phyloP scores from a whole-genome alignment of 2,797 vertebrate genomes.

The Phylloscopus collybita region DNA sequence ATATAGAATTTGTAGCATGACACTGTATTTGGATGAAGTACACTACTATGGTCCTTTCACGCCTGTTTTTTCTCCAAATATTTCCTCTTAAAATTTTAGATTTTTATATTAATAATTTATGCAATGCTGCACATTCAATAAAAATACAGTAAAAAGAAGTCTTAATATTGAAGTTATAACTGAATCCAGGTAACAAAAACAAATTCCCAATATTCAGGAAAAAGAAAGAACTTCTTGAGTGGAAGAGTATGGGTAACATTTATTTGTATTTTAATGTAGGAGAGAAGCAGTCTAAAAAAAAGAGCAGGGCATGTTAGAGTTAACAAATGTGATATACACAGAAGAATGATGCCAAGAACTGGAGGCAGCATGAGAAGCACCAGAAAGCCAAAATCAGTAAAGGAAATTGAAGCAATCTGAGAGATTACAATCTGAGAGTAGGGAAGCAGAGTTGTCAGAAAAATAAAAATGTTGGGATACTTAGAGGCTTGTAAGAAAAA shows the following conservation, averaged over 20 bases:
- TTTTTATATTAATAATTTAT: neutral
- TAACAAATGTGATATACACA: neutral
- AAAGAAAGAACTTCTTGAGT: neutral
- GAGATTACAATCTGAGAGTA: neutral
- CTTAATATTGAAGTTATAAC: neutral
- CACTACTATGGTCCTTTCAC: neutral
- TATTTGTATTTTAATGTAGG: neutral
- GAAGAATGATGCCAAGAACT: neutral
- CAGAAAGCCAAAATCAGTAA: neutral
- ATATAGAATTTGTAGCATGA: neutral
- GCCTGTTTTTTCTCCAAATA: neutral
- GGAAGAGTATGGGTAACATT: neutral
- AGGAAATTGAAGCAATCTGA: neutral
- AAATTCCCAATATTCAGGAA: neutral
- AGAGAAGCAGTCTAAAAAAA: neutral
- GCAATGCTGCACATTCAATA: neutral
- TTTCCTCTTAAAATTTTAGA: neutral
- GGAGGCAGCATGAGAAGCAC: neutral
- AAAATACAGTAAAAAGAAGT: neutral
- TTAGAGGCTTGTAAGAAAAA: neutral
- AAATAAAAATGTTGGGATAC: neutral
- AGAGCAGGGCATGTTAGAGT: neutral
- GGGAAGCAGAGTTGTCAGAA: neutral
- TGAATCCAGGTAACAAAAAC: neutral
- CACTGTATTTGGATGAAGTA: neutral